Evolutionary conservation across 2,113 vertebrate species (phyloP).

Genomic region (Pycnonotus jocosus): DNA sequence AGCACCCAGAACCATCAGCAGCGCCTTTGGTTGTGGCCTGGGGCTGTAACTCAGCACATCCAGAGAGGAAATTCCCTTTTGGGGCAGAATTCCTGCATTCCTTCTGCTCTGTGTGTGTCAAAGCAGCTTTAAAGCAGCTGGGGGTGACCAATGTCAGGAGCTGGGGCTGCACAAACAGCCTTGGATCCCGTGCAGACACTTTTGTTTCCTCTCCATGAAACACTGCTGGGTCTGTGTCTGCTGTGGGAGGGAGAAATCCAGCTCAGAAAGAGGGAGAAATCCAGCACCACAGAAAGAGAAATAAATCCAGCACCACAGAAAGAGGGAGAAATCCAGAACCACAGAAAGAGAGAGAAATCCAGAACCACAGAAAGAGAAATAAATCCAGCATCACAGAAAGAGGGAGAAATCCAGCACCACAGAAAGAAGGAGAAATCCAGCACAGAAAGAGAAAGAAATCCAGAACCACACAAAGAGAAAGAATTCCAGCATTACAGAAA

Average conservation of each 20-base stretch:
- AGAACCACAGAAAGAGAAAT: not conserved
- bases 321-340: not conserved
- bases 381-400: not conserved
- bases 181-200: accelerated
- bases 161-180: accelerated
- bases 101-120: not conserved
- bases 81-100: not conserved
- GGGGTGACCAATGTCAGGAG: not conserved
- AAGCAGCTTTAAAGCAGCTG: not conserved
- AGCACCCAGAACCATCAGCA: not conserved
- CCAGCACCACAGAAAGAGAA: not conserved
- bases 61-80: not conserved
- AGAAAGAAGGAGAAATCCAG: too few relatives aligned
- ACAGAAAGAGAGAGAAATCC: not conserved
- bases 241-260: not conserved
- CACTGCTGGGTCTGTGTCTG: not conserved
- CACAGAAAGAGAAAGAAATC: too few relatives aligned
- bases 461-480: not conserved
- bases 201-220: not conserved
- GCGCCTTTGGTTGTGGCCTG: accelerated
- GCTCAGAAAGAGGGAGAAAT: not conserved
- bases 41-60: not conserved
- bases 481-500: not conserved
- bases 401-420: not conserved
- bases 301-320: not conserved